Evolutionary conservation across 2,888 invertebrate genomes (phyloP), one percentile per base, ranked within the genome.

Genomic region (Thera obeliscata): DNA sequence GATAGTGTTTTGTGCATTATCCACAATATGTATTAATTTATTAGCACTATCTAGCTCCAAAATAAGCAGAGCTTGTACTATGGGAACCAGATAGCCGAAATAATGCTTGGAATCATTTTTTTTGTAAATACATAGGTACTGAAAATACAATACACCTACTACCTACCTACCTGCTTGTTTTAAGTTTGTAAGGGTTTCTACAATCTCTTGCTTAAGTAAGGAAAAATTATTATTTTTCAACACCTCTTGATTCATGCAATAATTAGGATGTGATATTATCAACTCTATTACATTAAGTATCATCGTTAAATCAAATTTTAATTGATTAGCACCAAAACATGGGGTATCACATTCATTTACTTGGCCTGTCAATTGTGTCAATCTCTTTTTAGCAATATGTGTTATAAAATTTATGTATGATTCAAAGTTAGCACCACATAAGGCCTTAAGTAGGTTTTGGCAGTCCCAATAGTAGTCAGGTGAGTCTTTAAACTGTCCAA

Each of bases 401-500:
- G 90, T 87, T 61, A 97, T 81, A 79, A 97, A 95, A 65, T 94
- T 91, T 60, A 95, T 93, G 90, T 97, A 97, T 73, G 95, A 94
- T 74, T 87, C 80, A 85, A 95, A 96, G 89, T 98, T 95, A 90
- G 98, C 96, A 59, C 98, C 98, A 92, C 96, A 96, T 35, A 95
- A 94, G 11, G 96, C 95, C 85, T 96, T 96, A 50, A 98, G 89
- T 92, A 98, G 95, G 2, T 96, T 81, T 89, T 99, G 98, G 85
- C 98, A 98, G 78, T 98, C 96, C 36, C 94, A 91, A 56, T 92
- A 83, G 95, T 96, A 98, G 69, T 91, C 92, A 46, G 87, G 82
- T 94, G 96, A 96, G 66, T 95, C 95, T 74, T 88, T 94, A 76
- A 97, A 97, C 82, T 98, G 97, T 38, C 94, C 89, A 67, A 99